Conservation (phyloP, 2,113 vertebrate genomes). For the Limnothrissa miodon region DNA sequence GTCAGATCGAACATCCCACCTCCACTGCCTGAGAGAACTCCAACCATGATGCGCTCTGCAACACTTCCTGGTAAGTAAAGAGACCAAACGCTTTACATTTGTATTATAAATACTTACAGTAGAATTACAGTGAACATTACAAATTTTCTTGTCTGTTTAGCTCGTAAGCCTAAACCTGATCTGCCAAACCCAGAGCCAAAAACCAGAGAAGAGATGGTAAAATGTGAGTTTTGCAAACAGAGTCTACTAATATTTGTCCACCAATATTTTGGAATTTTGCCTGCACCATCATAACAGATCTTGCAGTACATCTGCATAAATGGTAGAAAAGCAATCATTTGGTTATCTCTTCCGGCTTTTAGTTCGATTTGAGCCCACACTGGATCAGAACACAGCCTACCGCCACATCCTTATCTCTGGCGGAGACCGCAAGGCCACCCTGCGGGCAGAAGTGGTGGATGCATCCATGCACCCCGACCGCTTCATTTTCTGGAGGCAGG, state of each 20-base stretch:
- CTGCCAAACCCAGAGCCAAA: conserved; percentile 55
- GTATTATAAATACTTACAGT: background rate
- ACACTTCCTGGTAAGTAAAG: background rate
- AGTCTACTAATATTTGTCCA: background rate
- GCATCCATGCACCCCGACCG: conserved; percentile 64
- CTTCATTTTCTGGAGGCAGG: conserved; percentile 74
- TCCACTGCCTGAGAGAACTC: background rate
- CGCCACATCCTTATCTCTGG: conserved; percentile 66
- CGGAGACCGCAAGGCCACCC: conserved; percentile 56
- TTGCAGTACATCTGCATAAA: background rate
- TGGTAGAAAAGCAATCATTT: background rate
- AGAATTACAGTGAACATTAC: background rate
- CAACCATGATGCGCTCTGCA: background rate
- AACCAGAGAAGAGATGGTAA: conserved; percentile 68
- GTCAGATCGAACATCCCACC: background rate
- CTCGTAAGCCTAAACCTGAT: conserved; percentile 15
- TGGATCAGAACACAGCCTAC: conserved; percentile 66
- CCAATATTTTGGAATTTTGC: background rate
- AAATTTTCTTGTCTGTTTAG: conserved; percentile 21
- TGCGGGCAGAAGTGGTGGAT: conserved; percentile 62
- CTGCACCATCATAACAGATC: too few species aligned
- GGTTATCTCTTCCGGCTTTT: background rate
- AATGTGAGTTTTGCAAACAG: conserved; percentile 63
- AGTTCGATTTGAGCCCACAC: conserved; percentile 68
- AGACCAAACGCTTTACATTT: background rate